These are phyloP conservation scores for Dascillus cervinus DNA, from an alignment of 2,888 invertebrate genomes.

Conservation along the genomic window DNA sequence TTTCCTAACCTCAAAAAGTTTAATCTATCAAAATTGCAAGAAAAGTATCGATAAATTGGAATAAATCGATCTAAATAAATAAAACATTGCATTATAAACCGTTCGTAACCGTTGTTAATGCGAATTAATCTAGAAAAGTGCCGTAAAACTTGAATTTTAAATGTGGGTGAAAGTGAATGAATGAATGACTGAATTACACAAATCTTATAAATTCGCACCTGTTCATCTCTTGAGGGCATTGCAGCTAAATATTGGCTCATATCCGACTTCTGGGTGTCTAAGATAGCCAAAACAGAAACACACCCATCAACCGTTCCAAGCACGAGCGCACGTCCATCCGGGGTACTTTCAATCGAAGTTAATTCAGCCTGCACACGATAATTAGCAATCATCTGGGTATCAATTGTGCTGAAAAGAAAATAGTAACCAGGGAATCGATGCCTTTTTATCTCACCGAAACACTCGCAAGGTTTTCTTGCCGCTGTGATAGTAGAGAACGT, in stretches of 20 bases:
- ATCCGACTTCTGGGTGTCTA: conserved; percentile 59
- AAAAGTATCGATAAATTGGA: no score
- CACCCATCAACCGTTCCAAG: conserved; percentile 92
- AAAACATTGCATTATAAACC: no score
- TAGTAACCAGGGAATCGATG: no score
- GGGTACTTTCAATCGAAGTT: conserved; percentile 77
- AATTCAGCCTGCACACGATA: conserved; percentile 86
- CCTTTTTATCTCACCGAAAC: conserved; percentile 54
- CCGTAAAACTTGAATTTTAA: neutral
- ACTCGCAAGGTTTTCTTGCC: conserved; percentile 90
- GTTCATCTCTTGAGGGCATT: conserved; percentile 65
- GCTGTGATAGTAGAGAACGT: conserved; percentile 95
- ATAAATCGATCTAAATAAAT: no score
- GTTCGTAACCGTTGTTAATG: neutral
- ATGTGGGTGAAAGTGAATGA: conserved; percentile 3
- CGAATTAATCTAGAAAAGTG: neutral
- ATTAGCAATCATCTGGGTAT: conserved; percentile 88
- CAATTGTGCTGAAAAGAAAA: conserved; percentile 62
- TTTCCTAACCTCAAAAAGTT: conserved; percentile 2
- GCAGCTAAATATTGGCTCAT: conserved; percentile 56
- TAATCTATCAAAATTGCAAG: no score
- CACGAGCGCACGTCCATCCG: conserved; percentile 74
- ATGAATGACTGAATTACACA: conserved; percentile 6
- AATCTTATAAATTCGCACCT: conserved; percentile 38
- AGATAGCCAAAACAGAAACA: conserved; percentile 75